These are phyloP conservation scores for Dicerorhinus sumatrensis DNA, from an alignment of 2,113 vertebrate species.

Conservation along the genomic window DNA sequence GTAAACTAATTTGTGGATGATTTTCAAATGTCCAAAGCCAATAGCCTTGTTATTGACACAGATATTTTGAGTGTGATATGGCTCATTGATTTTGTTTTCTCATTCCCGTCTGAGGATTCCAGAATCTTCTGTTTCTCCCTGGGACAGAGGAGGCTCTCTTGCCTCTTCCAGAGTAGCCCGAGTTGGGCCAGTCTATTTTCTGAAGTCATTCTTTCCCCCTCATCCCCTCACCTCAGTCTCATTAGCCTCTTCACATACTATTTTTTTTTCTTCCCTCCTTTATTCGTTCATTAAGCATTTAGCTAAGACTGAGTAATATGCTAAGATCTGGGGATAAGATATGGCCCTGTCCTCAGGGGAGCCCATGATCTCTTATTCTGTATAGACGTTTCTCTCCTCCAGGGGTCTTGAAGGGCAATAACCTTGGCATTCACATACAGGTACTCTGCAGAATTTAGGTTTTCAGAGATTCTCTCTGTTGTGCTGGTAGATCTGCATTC, in stretches of 20 bases:
- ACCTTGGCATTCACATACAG: not conserved
- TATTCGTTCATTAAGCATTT: not conserved
- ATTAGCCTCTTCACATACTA: not conserved
- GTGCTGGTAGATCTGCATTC: not conserved
- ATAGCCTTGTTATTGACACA: not conserved
- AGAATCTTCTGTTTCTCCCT: not conserved
- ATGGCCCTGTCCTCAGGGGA: not conserved
- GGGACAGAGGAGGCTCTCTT: not conserved
- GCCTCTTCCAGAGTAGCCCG: not conserved
- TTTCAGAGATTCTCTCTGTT: not conserved
- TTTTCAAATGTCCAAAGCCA: constrained; percentile 17
- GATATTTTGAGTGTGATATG: not conserved
- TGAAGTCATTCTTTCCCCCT: not conserved
- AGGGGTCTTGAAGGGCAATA: not conserved
- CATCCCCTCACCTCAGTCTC: not conserved
- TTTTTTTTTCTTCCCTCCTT: not conserved
- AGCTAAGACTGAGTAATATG: not conserved
- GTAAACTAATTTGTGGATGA: not conserved
- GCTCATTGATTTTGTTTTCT: not conserved
- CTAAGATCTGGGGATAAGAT: not conserved
- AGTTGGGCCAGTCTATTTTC: not conserved
- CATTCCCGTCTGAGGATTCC: not conserved
- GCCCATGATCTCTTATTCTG: not conserved
- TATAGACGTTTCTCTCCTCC: not conserved
- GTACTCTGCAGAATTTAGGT: not conserved